Conservation (phyloP, 2,797 vertebrate species). For the Enoplosus armatus region DNA sequence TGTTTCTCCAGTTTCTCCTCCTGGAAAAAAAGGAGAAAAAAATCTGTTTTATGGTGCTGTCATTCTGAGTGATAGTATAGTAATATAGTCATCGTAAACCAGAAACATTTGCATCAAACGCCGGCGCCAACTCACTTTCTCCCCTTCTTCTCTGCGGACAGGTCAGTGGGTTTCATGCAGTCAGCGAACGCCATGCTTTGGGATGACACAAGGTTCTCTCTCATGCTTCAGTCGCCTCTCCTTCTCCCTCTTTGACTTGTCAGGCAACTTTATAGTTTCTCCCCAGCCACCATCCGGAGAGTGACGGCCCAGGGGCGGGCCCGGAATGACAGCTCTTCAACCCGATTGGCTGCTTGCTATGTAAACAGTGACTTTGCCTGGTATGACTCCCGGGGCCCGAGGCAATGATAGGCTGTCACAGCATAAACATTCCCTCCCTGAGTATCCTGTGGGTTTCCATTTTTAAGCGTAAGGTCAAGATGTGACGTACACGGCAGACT, state of each 20-base stretch:
- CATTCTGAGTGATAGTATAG: neutral
- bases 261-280: slow-evolving; percentile 75
- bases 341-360: slow-evolving; percentile 67
- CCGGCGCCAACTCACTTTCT: slow-evolving; percentile 65
- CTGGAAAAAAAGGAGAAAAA: slow-evolving; percentile 53
- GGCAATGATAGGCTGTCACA: slow-evolving; percentile 54
- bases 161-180: slow-evolving; percentile 50
- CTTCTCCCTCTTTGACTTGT: slow-evolving; percentile 60
- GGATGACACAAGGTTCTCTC: slow-evolving; percentile 45
- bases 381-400: slow-evolving; percentile 42
- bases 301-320: slow-evolving; percentile 37
- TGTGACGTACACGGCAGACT: slow-evolving; percentile 43
- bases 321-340: slow-evolving; percentile 21
- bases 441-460: slow-evolving; percentile 45
- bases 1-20: slow-evolving; percentile 80
- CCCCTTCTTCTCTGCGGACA: slow-evolving; percentile 56
- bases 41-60: neutral
- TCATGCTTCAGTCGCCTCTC: slow-evolving; percentile 65
- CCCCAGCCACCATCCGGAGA: neutral
- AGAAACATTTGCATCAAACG: neutral
- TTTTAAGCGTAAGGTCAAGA: slow-evolving; percentile 61
- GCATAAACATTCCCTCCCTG: slow-evolving; percentile 59
- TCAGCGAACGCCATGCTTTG: slow-evolving; percentile 63
- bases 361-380: slow-evolving; percentile 60
- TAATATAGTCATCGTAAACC: neutral